Base-by-base conservation (phyloP, 1,140 invertebrate genomes). In the Drosophila nikananu region DNA sequence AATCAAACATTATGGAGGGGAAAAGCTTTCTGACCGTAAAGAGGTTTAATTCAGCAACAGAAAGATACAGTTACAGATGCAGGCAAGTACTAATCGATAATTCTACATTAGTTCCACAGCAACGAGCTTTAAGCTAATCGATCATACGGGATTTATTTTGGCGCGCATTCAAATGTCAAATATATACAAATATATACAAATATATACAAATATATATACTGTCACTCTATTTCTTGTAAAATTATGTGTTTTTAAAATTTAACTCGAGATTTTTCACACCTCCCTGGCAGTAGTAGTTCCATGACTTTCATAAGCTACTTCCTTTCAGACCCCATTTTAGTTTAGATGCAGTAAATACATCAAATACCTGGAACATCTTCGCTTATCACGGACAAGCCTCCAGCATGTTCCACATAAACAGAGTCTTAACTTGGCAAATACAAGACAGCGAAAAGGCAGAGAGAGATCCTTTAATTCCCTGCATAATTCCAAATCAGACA, bases 401-500 rank as follows among this genome's bases (percentile, higher is more conserved):
- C 37, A 66, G 62, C 62, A 83, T 83, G 81, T 87, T 89, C 66
- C 81, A 77, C 67, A 77, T 67, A 83, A 82, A 71, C 65, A 60
- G 37, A 55, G 41, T 64, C 55, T 58, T 68, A 42, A 27, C 60
- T 64, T 25, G 5, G 65, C 83, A 81, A 86, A 86, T 75, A 80
- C 76, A 55, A 52, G 21, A 30, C 25, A 35, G 64, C 21, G 12
- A 12, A 37, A 27, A 37, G 32, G 8, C n/a, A n/a, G 8, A 49
- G 23, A 60, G 57, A 89, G 77, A 79, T 90, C 86, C 86, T 90
- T 90, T 90, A 90, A 90, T 90, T 90, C 86, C 52, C 71, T 77
- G 86, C 82, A 90, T 90, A 90, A 90, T 90, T 90, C 72, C 86
- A 84, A 90, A 90, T 90, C 86, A 90, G 86, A 90, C 86, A 90